A percentile compares a stretch with the other conserved stretches of the same genome.
phyloP scores from a whole-genome alignment of 2,888 invertebrate species.

The Sminthurides aquaticus region DNA sequence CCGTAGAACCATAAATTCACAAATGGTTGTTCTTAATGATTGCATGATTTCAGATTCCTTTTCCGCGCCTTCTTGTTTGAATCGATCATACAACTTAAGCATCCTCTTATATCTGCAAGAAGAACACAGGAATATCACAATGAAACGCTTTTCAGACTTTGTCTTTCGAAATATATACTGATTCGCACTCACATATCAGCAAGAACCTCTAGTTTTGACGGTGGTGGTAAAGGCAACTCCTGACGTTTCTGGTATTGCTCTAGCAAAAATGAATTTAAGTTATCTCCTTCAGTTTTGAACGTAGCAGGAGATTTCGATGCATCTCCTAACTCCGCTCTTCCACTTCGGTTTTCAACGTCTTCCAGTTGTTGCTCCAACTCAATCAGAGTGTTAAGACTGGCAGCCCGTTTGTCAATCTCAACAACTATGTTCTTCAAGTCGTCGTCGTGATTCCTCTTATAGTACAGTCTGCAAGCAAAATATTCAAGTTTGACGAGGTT shows the following conservation, averaged over 20 bases:
- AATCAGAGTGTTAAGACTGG: slow-evolving; percentile 8
- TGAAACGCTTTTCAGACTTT: too few relatives aligned
- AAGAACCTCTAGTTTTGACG: not conserved
- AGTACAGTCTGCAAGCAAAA: not conserved
- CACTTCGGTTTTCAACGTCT: not conserved
- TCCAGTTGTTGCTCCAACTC: slow-evolving; percentile 12
- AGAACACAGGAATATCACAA: not conserved
- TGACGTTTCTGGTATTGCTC: not conserved
- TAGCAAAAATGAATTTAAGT: slow-evolving; percentile 1
- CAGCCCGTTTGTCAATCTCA: slow-evolving; percentile 2
- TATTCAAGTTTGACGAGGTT: too few relatives aligned
- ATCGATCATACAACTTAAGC: not conserved
- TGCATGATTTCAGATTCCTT: not conserved
- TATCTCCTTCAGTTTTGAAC: slow-evolving; percentile 1
- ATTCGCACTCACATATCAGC: slow-evolving; percentile 3
- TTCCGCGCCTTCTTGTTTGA: not conserved
- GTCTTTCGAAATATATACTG: not conserved
- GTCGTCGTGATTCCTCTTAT: not conserved
- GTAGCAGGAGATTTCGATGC: not conserved
- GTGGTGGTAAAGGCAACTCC: not conserved
- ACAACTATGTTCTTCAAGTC: slow-evolving; percentile 3
- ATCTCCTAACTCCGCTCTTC: not conserved
- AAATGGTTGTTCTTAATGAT: not conserved
- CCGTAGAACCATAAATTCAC: not conserved
- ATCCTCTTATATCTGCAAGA: slow-evolving; percentile 5